Evolutionary conservation across 2,888 invertebrate genomes (phyloP), one percentile per base, ranked within the genome.

Genomic region (Therioaphis trifolii): DNA sequence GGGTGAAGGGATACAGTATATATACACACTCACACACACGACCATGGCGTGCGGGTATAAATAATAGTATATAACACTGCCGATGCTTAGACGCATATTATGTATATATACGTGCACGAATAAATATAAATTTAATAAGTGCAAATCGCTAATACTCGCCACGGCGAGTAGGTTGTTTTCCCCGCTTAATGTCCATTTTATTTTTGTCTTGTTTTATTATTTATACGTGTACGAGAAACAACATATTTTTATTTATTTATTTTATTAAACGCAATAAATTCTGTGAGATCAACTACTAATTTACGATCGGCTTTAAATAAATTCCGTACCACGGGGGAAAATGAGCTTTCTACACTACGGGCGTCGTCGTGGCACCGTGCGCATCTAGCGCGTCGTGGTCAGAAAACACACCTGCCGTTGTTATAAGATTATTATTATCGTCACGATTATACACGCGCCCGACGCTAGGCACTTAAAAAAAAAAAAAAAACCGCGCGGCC

Each of bases 211-310:
- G 58, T 71, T 58, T 75, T 58, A 58, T 52, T 55, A 35, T 74
- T 55, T 18, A 24, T 21, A 58, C 21, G 12, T 11, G 18, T 14
- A 24, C 24, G 18, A 66, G 35, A 66, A 66, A 35, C 66, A 40
- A 66, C 40, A 11, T 40, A 14, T 40, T 12, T 61, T 66, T 72
- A n/a, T 49, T 72, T 27, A 43, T 76, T 71, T 71, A 71, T 27
- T 71, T 72, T 75, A 77, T 69, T 69, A 55, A 61, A 71, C 46
- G 80, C 71, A 61, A 80, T 72, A 80, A 72, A 80, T 80, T 72
- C 78, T 55, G 24, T n/a, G 40, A 18, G 21, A 63, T 63, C 35
- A 52, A 27, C 52, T 78, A 52, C 35, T 78, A 40, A 80, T 80
- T 80, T 80, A 80, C 46, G 71, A 72, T 80, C 80, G 71, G 71